phyloP scores from a whole-genome alignment of 1,140 invertebrate genomes.

The Tetranychus cinnabarinus region DNA sequence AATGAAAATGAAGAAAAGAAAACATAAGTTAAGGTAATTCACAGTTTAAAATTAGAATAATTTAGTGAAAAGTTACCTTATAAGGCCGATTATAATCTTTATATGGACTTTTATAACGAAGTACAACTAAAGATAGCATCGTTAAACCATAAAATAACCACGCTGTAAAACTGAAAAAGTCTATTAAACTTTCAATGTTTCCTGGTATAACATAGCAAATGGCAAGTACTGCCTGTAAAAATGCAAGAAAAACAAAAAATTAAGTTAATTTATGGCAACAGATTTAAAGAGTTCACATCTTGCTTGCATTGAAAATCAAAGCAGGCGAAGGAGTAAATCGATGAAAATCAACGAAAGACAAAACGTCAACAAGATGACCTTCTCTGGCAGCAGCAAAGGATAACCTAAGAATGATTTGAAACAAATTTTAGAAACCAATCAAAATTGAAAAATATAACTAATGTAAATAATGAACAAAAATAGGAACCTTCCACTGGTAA shows the following conservation, averaged over 20 bases:
- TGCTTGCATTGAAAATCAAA: conserved; percentile 39
- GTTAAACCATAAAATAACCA: conserved; percentile 26
- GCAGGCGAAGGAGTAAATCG: conserved; percentile 56
- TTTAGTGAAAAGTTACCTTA: conserved; percentile 19
- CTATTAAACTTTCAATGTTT: conserved; percentile 29
- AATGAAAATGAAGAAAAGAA: conserved; percentile 16
- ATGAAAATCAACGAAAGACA: conserved; percentile 59
- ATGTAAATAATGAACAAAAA: not conserved
- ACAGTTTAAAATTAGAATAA: no score
- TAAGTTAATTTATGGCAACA: not conserved
- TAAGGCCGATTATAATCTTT: conserved; percentile 24
- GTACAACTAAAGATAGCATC: conserved; percentile 25
- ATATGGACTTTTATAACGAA: conserved; percentile 20
- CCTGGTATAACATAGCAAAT: conserved; percentile 25
- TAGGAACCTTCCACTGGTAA: conserved; percentile 19
- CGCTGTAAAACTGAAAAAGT: conserved; percentile 30
- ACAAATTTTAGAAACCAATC: not conserved
- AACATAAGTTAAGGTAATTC: not conserved
- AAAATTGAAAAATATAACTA: conserved; percentile 13
- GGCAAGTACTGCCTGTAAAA: conserved; percentile 22
- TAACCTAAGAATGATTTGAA: conserved; percentile 8
- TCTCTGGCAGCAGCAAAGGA: conserved; percentile 58
- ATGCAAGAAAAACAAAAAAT: not conserved
- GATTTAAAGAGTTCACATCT: not conserved
- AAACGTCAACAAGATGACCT: conserved; percentile 54